Evolutionary conservation across 2,888 invertebrate species (phyloP), one percentile per base, ranked within the genome.

Genomic region (Cenopis cana): DNA sequence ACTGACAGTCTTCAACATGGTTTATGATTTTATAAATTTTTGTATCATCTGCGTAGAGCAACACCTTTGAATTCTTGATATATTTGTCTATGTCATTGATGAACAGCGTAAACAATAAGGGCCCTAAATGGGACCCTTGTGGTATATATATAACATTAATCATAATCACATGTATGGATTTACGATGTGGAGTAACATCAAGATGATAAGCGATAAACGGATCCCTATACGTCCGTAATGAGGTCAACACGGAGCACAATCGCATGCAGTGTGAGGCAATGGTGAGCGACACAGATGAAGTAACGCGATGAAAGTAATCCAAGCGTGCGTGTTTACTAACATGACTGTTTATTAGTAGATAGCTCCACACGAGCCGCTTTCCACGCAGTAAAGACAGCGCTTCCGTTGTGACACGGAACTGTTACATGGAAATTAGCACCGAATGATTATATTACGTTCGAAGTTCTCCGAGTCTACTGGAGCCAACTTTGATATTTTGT

Each of bases 201-300:
- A 38, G 17, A 12, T 46, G 41, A 61, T 60, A 68, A 59, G 18
- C 74, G 29, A 73, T 70, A 75, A 75, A 74, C 67, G 74, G 75
- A 74, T 74, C 73, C 72, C 74, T 75, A 74, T 68, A 59, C 17
- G n/a, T 38, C 57, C 49, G 64, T 72, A 78, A 76, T 75, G 76
- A 71, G 79, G 78, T 76, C 77, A 78, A 75, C 38, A 59, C 38
- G 65, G 50, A 59, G 69, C 71, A 72, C 65, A 69, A 69, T 57
- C 56, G 57, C 56, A 74, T 73, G 72, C 69, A 74, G 70, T 77
- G 77, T 77, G 78, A 78, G 76, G 79, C 81, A 80, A 68, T 82
- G 81, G 84, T 82, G 79, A 76, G 76, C 78, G 74, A 50, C 76
- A 57, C 74, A 78, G 79, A 82, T 85, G 80, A 80, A 74, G 83